Evolutionary conservation across 1,140 invertebrate genomes (phyloP), one percentile per base, ranked within the genome.

Genomic region (Zaprionus inermis): DNA sequence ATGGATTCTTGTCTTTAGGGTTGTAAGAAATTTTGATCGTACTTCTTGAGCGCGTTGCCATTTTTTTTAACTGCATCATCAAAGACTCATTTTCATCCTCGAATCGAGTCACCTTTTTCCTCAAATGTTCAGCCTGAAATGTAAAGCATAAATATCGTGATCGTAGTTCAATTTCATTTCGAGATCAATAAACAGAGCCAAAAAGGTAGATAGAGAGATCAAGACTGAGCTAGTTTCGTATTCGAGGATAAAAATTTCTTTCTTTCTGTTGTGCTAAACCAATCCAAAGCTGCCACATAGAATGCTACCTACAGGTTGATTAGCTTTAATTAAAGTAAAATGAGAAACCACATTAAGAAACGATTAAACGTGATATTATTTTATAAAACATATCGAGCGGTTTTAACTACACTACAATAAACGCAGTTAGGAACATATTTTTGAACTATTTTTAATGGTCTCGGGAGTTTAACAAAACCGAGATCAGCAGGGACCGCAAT

Each of bases 31-130:
- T 83, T 89, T 75, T 46, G 70, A 81, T 77, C 94, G 93, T 96
- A 96, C 95, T 96, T 95, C 94, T 95, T 92, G 95, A 95, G 93
- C 95, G 95, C 91, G 95, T 95, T 93, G 97, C 97, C 96, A 98
- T 97, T 95, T 97, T 98, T 94, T 98, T 97, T 90, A 98, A 95
- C 94, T 98, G 97, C 93, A 97, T 94, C 91, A 96, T 95, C 93
- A 98, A 94, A 65, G 96, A 97, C 93, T 98, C 97, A 94, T 98
- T 98, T 94, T 98, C 97, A 92, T 98, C 97, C 94, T 98, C 97
- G 88, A 98, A 94, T 74, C 97, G 95, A 74, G 95, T 95, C 76
- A 96, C 94, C 93, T 97, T 97, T 94, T 96, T 97, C 92, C 97
- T 94, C 88, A 97, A 95, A 92, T 95, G 96, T 94, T 96, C 94